Evolutionary conservation across 2,797 vertebrate species (phyloP), one percentile per base, ranked within the genome.

Genomic region (Sebastes kiyomatsui): DNA sequence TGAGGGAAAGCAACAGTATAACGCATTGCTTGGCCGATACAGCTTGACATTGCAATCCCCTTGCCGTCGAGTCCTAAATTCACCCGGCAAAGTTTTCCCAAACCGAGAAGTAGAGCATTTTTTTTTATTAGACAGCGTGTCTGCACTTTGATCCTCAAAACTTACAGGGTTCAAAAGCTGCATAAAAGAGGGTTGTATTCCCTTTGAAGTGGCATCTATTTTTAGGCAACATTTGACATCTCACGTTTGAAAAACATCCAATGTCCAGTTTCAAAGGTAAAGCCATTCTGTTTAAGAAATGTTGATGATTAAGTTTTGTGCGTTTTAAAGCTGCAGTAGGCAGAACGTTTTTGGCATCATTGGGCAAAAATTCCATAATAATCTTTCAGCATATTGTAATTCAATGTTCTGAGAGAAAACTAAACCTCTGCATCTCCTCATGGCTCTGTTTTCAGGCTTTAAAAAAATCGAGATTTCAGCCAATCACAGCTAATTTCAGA

Each of bases 11-110:
- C 27, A 85, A 88, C 87, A 90, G 75, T 82, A 78, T 90, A 93
- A 93, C 80, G 77, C 82, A 92, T 92, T 81, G 86, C 84, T 84
- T 81, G 84, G 86, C 87, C 82, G 79, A 92, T 79, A 67, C 84
- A 72, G 82, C 81, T 89, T 88, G 91, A 93, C 87, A 92, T 91
- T 91, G 90, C 88, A 92, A 90, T 93, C 91, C 86, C 87, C 88
- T 89, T 80, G 77, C 85, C 13, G 55, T 81, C 7, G 61, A 88
- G 82, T 86, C 90, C 80, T 87, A 85, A 92, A 89, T 84, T 91
- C 77, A 82, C 80, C 80, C 73, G 4, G 74, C 70, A 85, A 90
- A 91, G 73, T 87, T 89, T 90, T 82, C 56, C 80, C 77, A 61
- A 89, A 81, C 65, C 76, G 70, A 79, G 87, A 90, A 90, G 79